Evolutionary conservation across 1,140 invertebrate genomes (phyloP).

Genomic region (Lasioglossum baleicum): DNA sequence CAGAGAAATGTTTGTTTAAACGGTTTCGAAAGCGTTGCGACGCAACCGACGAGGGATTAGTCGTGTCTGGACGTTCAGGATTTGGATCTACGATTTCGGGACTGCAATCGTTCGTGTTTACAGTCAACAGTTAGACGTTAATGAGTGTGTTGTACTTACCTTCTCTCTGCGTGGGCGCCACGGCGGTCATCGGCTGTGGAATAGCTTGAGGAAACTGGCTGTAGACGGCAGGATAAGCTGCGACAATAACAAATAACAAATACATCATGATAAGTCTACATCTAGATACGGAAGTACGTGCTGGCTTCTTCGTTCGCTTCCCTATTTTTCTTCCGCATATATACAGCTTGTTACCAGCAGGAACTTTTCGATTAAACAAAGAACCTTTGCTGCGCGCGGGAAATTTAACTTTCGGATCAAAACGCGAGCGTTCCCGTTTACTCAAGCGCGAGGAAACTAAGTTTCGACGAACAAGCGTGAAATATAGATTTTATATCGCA

Average conservation of each 20-base stretch:
- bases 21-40: slow-evolving; percentile 12
- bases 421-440: not conserved
- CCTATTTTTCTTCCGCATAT: not conserved
- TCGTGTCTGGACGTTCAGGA: slow-evolving; percentile 58
- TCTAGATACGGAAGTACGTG: slow-evolving; percentile 69
- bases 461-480: not conserved
- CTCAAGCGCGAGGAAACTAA: not conserved
- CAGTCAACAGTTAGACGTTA: slow-evolving; percentile 66
- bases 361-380: not conserved
- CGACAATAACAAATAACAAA: slow-evolving; percentile 82
- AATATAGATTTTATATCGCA: not conserved
- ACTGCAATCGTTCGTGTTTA: slow-evolving; percentile 62
- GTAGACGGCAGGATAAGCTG: slow-evolving; percentile 97
- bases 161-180: slow-evolving; percentile 95
- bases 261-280: slow-evolving; percentile 71
- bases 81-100: slow-evolving; percentile 54
- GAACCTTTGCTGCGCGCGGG: too few species aligned
- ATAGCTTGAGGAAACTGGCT: slow-evolving; percentile 97
- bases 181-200: slow-evolving; percentile 93
- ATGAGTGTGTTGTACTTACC: slow-evolving; percentile 85
- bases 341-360: not conserved
- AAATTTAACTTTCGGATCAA: not conserved
- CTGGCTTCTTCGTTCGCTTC: slow-evolving; percentile 37
- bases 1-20: not conserved
- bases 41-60: slow-evolving; percentile 51